Evolutionary conservation across 2,113 vertebrate species (phyloP).

Genomic region (Chaetura pelagica): DNA sequence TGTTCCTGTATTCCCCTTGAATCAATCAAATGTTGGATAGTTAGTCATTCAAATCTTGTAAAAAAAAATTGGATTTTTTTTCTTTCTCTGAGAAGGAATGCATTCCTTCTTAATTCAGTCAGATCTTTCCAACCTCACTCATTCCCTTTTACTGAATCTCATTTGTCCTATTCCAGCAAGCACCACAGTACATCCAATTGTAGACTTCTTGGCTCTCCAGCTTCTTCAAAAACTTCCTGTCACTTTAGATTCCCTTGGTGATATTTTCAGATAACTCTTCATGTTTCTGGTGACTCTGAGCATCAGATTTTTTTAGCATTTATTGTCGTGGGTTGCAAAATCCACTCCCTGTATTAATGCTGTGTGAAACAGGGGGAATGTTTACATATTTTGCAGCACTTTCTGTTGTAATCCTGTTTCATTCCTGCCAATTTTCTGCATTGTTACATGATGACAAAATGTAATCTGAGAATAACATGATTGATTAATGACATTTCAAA

Average conservation of each 20-base stretch:
- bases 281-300: neutral
- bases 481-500: neutral
- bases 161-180: neutral
- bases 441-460: neutral
- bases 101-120: neutral
- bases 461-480: neutral
- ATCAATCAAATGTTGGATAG: neutral
- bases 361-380: neutral
- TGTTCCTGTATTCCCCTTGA: neutral
- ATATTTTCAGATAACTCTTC: neutral
- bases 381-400: slow-evolving; percentile 7
- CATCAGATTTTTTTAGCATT: neutral
- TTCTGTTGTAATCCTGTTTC: neutral
- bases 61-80: neutral
- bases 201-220: neutral
- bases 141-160: neutral
- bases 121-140: neutral
- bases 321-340: neutral
- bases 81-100: neutral
- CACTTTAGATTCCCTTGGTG: neutral
- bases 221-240: neutral
- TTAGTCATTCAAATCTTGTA: neutral
- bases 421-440: neutral
- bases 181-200: neutral
- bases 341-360: neutral